phyloP scores from a whole-genome alignment of 2,888 invertebrate species.

The Hylaea fasciaria region DNA sequence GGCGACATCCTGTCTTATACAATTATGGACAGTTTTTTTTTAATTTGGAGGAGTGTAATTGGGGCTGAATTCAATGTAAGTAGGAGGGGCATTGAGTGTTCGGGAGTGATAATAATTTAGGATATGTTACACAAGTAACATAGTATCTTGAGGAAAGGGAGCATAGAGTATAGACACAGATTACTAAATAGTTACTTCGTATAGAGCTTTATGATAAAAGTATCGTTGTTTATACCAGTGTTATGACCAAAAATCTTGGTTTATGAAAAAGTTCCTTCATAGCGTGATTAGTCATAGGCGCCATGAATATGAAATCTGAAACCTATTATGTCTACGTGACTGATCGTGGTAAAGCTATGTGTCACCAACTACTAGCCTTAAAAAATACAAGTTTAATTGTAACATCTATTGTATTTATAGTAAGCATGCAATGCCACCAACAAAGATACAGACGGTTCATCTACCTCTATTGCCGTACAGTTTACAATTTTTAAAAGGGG shows the following conservation, averaged over 20 bases:
- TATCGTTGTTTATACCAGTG: too few relatives aligned
- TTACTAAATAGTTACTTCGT: too few relatives aligned
- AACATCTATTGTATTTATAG: too few relatives aligned
- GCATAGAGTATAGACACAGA: too few relatives aligned
- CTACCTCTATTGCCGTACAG: not conserved
- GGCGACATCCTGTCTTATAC: slow-evolving; percentile 55
- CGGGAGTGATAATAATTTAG: not conserved
- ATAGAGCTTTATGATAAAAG: too few relatives aligned
- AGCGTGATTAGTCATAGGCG: slow-evolving; percentile 10
- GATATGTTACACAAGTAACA: too few relatives aligned
- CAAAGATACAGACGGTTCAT: too few relatives aligned
- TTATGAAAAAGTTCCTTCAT: slow-evolving; percentile 5
- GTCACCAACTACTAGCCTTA: not conserved
- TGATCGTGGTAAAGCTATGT: not conserved
- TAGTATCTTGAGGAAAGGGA: too few relatives aligned
- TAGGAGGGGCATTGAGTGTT: slow-evolving; percentile 12
- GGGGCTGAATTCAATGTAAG: slow-evolving; percentile 25
- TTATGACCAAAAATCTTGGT: not conserved
- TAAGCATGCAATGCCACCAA: too few relatives aligned
- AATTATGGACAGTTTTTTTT: slow-evolving; percentile 41
- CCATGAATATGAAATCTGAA: slow-evolving; percentile 12
- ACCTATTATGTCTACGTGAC: slow-evolving; percentile 12
- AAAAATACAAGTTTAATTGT: too few relatives aligned
- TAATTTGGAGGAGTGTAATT: slow-evolving; percentile 38
- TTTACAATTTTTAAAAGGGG: slow-evolving; percentile 19